These are phyloP conservation scores for Chymomyza amoena DNA, from an alignment of 2,888 invertebrate species.

Conservation along the genomic window DNA sequence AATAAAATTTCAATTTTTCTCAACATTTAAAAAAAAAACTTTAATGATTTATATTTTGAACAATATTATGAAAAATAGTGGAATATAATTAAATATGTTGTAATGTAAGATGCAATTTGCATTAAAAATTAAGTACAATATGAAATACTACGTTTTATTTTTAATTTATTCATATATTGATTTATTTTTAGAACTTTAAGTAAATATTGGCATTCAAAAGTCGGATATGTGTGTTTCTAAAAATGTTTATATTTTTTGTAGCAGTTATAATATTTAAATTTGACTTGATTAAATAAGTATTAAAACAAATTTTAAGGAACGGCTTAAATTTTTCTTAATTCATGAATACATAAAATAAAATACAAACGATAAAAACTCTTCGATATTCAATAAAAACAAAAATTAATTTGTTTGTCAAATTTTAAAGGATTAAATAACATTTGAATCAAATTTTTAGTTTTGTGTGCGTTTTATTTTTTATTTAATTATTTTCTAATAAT, in stretches of 20 bases:
- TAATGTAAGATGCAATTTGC: too few relatives aligned
- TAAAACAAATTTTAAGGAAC: neutral
- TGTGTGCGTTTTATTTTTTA: neutral
- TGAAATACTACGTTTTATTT: conserved; percentile 1
- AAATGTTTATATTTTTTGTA: neutral
- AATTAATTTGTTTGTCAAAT: too few relatives aligned
- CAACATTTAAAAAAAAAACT: too few relatives aligned
- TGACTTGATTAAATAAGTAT: neutral
- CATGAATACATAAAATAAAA: too few relatives aligned
- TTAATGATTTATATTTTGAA: too few relatives aligned
- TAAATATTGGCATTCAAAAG: neutral
- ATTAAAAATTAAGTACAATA: neutral
- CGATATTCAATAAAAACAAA: too few relatives aligned
- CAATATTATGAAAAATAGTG: too few relatives aligned
- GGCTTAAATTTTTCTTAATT: neutral
- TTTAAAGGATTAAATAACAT: too few relatives aligned
- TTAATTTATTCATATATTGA: neutral
- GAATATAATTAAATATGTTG: too few relatives aligned
- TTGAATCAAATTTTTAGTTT: neutral
- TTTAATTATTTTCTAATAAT: neutral
- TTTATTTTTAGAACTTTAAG: conserved; percentile 6
- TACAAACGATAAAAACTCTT: too few relatives aligned
- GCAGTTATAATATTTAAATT: neutral
- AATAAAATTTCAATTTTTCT: neutral
- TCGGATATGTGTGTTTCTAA: neutral